phyloP scores from a whole-genome alignment of 2,888 invertebrate genomes.

The Aplocera efformata region DNA sequence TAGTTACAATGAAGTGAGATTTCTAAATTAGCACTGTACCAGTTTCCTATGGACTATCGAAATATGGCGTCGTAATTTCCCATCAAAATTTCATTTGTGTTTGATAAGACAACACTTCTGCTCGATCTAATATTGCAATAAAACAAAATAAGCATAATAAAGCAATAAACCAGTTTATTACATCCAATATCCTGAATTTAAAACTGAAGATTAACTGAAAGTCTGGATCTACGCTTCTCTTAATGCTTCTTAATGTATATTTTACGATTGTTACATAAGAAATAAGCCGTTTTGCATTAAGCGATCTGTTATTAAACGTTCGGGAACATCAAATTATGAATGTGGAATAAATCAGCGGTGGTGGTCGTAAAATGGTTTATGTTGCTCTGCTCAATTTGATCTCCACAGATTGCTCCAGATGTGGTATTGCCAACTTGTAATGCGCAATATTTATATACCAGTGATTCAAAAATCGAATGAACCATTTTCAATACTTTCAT shows the following conservation, averaged over 20 bases:
- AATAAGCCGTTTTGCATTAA: constrained; percentile 73
- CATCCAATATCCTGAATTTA: constrained; percentile 71
- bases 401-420: constrained; percentile 69
- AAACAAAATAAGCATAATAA: constrained; percentile 71
- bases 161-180: constrained; percentile 73
- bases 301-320: constrained; percentile 78
- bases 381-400: constrained; percentile 69
- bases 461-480: too few species aligned
- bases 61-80: constrained; percentile 36
- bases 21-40: too few species aligned
- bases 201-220: constrained; percentile 74
- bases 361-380: constrained; percentile 76
- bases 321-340: constrained; percentile 78
- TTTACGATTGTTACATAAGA: constrained; percentile 79
- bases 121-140: constrained; percentile 61
- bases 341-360: constrained; percentile 76
- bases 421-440: constrained; percentile 56
- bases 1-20: too few species aligned
- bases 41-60: constrained; percentile 29
- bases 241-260: constrained; percentile 79
- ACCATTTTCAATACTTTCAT: too few species aligned
- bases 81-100: constrained; percentile 46
- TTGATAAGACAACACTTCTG: constrained; percentile 59
- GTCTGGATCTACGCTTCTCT: constrained; percentile 57
- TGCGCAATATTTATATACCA: constrained; percentile 23